phyloP scores from a whole-genome alignment of 2,888 invertebrate species.

The Perizoma flavofasciatum region DNA sequence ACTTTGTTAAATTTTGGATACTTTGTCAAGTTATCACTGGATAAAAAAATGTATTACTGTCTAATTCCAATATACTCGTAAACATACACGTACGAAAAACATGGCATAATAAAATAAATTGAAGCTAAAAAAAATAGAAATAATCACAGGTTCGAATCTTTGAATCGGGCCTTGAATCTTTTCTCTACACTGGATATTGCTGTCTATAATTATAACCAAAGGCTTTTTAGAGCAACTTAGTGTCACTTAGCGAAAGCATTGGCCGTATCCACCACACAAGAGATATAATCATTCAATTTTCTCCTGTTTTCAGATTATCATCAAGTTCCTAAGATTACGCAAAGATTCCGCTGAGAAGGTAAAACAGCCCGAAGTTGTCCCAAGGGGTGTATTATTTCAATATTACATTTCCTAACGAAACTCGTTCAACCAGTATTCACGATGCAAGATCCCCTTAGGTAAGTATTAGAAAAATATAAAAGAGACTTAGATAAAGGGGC shows the following conservation, averaged over 20 bases:
- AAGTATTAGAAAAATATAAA: constrained; percentile 77
- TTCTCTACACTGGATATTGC: no score
- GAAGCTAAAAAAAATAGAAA: no score
- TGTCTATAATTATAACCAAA: no score
- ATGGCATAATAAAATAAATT: no score
- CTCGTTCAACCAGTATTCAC: constrained; percentile 59
- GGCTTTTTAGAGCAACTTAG: no score
- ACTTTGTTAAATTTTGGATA: neutral
- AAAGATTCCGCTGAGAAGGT: constrained; percentile 23
- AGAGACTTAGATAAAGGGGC: constrained; percentile 31
- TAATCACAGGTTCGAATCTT: no score
- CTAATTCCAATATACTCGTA: no score
- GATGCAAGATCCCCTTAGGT: constrained; percentile 67
- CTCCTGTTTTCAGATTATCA: constrained; percentile 8
- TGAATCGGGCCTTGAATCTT: no score
- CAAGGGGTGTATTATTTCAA: constrained; percentile 40
- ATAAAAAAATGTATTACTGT: no score
- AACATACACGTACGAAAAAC: no score
- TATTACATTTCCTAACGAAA: constrained; percentile 62
- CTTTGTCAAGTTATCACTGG: neutral
- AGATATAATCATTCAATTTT: neutral
- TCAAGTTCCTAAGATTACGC: constrained; percentile 15
- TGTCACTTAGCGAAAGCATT: no score
- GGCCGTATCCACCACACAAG: neutral
- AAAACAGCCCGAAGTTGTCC: constrained; percentile 21